Evolutionary conservation across 2,113 vertebrate genomes (phyloP), one percentile per base, ranked within the genome.

Genomic region (Anguilla rostrata): DNA sequence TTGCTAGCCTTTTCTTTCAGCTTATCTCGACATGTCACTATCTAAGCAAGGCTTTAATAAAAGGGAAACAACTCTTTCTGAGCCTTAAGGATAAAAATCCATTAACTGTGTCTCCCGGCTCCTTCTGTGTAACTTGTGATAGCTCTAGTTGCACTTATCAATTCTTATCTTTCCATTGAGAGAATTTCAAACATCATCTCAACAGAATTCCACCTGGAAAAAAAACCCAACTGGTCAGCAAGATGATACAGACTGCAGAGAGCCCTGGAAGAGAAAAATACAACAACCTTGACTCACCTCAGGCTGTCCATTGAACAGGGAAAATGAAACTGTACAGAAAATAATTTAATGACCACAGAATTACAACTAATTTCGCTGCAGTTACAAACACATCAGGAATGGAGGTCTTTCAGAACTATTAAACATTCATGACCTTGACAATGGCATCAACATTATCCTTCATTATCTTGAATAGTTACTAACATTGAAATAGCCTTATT

Each of bases 161-260:
- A 20, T n/a, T 39, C 22, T 49, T 12, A 82, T 82, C 81, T 53
- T 20, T 49, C 41, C 15, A 26, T 5, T 82, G 81, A 43, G 46
- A n/a, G 46, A n/a, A 82, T 82, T 43, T 49, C 46, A 29, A 82
- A 82, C 81, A 29, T 82, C 43, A 82, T 20, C 15, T 82, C 41
- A 82, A 12, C 11, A 49, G 81, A 82, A 82, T 18, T 82, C 18
- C 53, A 20, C 9, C 40, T n/a, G 18, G 41, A 82, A 26, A 34
- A 29, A 71, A 75, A 75, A 34, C 22, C 2, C 26, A 75, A n/a
- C 26, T 75, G 71, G 26, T 12, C 71, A 75, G 60, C 3, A 66
- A 26, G 60, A 66, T 22, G 60, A 66, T 22, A 66, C 3, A 22
- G 8, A 66, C 5, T 66, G 60, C 22, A 1, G n/a, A 75, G 20